Evolutionary conservation across 1,140 invertebrate genomes (phyloP), one percentile per base, ranked within the genome.

Genomic region (Drosophila erecta): DNA sequence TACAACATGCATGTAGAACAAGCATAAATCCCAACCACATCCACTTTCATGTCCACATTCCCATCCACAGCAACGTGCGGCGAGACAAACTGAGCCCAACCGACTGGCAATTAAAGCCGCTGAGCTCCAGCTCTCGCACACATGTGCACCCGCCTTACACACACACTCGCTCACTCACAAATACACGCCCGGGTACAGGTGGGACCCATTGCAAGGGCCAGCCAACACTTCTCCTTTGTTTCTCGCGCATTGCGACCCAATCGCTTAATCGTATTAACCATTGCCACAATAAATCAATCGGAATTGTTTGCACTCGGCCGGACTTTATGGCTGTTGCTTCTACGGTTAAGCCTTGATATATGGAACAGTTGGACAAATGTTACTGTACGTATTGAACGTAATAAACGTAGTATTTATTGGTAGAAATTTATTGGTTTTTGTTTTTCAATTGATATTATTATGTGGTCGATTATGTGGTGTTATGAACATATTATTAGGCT

Each of bases 1-100:
- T 89, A 79, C 79, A 84, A 87, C 83, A 87, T 89, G 84, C 83
- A 87, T 87, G 83, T 79, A 89, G 66, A 83, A 70, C 84, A 87
- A 87, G 86, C 83, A 87, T 87, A 87, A 87, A 87, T 87, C 83
- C 71, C 71, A 72, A 59, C 70, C 79, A 65, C 81, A 69, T 51
- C 55, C 55, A 57, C 56, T 60, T 59, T 49, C 61, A 51, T 43
- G 65, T 47, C 57, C 81, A 41, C 70, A 56, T 51, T 49, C 49
- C 46, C 43, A 62, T 40, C 20, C 15, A 51, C 46, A 38, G 7
- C 37, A 38, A 15, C 7, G 37, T n/a, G 27, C 47, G 54, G 30
- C 79, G 67, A 78, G 58, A 69, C 72, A 53, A 56, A 57, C 79
- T 49, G 54, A 55, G 49, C 65, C 71, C 70, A 62, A 72, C 56